phyloP scores from a whole-genome alignment of 2,797 vertebrate genomes.

The Prunella strophiata region DNA sequence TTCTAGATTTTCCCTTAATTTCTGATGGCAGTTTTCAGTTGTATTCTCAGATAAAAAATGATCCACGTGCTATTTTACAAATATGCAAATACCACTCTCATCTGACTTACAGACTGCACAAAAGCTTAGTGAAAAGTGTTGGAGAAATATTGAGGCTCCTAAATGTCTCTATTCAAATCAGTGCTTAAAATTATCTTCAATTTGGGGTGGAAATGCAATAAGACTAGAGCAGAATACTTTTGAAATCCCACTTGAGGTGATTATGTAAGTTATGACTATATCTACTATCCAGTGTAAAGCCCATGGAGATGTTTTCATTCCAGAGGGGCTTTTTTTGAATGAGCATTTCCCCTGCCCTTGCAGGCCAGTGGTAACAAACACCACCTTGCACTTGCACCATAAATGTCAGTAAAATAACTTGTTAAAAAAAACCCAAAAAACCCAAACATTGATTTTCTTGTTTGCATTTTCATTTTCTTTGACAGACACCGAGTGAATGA shows the following conservation, averaged over 20 bases:
- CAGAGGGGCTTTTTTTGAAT: neutral
- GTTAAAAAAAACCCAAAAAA: neutral
- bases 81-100: neutral
- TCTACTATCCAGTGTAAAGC: neutral
- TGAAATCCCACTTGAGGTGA: neutral
- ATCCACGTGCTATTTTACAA: neutral
- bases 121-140: neutral
- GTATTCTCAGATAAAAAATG: neutral
- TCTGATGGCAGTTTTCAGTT: neutral
- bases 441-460: neutral
- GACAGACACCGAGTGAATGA: neutral
- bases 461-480: neutral
- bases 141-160: neutral
- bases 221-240: neutral
- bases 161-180: conserved; percentile 12
- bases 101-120: neutral
- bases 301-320: neutral
- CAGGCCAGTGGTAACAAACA: neutral
- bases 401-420: neutral
- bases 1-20: neutral
- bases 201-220: neutral
- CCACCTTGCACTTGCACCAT: neutral
- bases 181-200: neutral
- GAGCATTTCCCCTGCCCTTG: neutral
- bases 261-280: neutral